Evolutionary conservation across 2,113 vertebrate species (phyloP), one percentile per base, ranked within the genome.

Genomic region (Rostratula benghalensis): DNA sequence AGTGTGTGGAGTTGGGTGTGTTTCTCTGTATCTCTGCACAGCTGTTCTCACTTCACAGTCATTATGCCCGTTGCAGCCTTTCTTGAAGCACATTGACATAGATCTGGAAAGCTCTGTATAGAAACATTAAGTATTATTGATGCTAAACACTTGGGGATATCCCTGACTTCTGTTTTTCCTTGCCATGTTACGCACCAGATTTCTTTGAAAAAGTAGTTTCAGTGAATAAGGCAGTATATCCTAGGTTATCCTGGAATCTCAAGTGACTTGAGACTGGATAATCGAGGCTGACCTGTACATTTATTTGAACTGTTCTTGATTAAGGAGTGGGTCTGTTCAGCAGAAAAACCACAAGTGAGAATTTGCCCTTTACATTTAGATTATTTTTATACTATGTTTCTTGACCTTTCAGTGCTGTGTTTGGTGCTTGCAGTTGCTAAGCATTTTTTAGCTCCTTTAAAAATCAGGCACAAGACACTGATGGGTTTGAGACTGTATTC

Each of bases 381-480:
- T 95, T 95, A 92, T 96, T 96, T 95, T 94, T 93, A 93, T 90
- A n/a, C 64, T 51, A 12, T 83, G 53, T 95, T 96, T 91, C 94
- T 88, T 97, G 96, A 96, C 94, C 91, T 97, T 97, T 95, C 60
- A 68, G 41, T 69, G 35, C 71, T 69, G 41, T 90, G 74, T 93
- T 94, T 94, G 70, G 64, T 86, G 86, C 57, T 89, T 46, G 46
- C 78, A 70, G 89, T 96, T 97, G 93, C 96, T 96, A 91, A 94
- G 93, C 61, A 13, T 60, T 92, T 95, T 77, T 91, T 77, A 85
- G 56, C 71, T 93, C 65, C 60, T 89, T 91, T 94, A 91, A 81
- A 94, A 97, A 90, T 71, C 61, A 83, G 71, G 56, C 70, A 92
- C 33, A 65, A 92, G 63, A 30, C 35, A 61, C 53, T 90, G 83